These are phyloP conservation scores for Macaria liturata DNA, from an alignment of 2,888 invertebrate genomes.

Conservation along the genomic window DNA sequence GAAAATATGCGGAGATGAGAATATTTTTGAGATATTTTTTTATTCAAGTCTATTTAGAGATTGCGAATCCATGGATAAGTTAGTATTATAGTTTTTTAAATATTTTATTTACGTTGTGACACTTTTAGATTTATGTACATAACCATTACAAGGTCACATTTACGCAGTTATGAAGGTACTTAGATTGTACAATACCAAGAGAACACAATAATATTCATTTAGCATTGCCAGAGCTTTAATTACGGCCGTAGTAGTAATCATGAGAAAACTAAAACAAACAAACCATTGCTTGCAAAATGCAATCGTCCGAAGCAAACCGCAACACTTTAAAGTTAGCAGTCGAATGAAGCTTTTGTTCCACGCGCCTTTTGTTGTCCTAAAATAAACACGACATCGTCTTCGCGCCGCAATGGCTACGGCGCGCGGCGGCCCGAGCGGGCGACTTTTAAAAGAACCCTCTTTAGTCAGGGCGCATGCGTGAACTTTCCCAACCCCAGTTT, in stretches of 20 bases:
- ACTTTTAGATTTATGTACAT: too few relatives aligned
- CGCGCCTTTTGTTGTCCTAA: slow-evolving; percentile 38
- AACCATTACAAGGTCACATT: too few relatives aligned
- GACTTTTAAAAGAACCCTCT: slow-evolving; percentile 54
- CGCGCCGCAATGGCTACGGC: slow-evolving; percentile 32
- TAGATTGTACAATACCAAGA: too few relatives aligned
- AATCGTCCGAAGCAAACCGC: slow-evolving; percentile 10
- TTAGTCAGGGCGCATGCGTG: slow-evolving; percentile 70
- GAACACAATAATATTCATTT: too few relatives aligned
- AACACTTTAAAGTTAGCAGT: slow-evolving; percentile 24
- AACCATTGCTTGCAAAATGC: slow-evolving; percentile 6
- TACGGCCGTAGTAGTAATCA: slow-evolving; percentile 7
- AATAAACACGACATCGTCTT: slow-evolving; percentile 40
- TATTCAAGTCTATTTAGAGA: too few relatives aligned
- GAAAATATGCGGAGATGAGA: too few relatives aligned
- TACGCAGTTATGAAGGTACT: too few relatives aligned
- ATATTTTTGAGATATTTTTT: too few relatives aligned
- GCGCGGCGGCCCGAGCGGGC: slow-evolving; percentile 40
- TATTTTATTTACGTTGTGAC: too few relatives aligned
- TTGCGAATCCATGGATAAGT: too few relatives aligned
- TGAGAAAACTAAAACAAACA: slow-evolving; percentile 17
- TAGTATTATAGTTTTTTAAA: too few relatives aligned
- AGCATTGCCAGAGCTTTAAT: too few relatives aligned
- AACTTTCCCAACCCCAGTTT: slow-evolving; percentile 59
- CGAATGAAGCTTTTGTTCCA: slow-evolving; percentile 40